phyloP scores from a whole-genome alignment of 2,113 vertebrate genomes.

The Dasyornis broadbenti region DNA sequence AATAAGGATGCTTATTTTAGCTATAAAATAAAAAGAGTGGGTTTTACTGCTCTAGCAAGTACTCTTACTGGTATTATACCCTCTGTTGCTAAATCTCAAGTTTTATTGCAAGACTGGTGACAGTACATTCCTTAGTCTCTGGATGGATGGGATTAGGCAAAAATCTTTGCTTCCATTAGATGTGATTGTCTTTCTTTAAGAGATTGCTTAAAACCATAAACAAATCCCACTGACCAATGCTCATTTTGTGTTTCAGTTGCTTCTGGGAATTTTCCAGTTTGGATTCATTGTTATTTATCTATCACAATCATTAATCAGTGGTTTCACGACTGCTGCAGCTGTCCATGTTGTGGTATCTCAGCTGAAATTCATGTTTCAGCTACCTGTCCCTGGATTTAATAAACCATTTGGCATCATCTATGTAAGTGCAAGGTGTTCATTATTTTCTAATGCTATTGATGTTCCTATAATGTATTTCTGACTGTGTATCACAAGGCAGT shows the following conservation, averaged over 20 bases:
- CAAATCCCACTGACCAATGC: neutral
- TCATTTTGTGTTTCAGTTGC: conserved; percentile 75
- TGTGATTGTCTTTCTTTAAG: neutral
- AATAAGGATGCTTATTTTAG: neutral
- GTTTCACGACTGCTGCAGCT: conserved; percentile 92
- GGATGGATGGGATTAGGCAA: neutral
- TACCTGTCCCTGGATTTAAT: conserved; percentile 75
- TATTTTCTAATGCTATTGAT: neutral
- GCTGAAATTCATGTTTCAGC: conserved; percentile 91
- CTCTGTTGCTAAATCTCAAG: neutral
- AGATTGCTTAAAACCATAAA: neutral
- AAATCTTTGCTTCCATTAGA: neutral
- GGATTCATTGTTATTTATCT: conserved; percentile 93
- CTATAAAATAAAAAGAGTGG: neutral
- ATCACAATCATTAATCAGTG: conserved; percentile 91
- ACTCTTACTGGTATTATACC: neutral
- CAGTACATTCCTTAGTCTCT: neutral
- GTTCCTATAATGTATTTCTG: neutral
- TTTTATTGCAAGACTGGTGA: neutral
- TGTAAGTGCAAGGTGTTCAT: conserved; percentile 70
- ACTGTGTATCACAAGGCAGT: neutral
- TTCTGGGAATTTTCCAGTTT: conserved; percentile 81
- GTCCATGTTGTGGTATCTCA: conserved; percentile 93
- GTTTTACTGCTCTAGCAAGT: neutral
- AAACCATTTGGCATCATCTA: conserved; percentile 83